Base-by-base conservation (phyloP, 2,797 vertebrate genomes). In the Denticeps clupeoides region DNA sequence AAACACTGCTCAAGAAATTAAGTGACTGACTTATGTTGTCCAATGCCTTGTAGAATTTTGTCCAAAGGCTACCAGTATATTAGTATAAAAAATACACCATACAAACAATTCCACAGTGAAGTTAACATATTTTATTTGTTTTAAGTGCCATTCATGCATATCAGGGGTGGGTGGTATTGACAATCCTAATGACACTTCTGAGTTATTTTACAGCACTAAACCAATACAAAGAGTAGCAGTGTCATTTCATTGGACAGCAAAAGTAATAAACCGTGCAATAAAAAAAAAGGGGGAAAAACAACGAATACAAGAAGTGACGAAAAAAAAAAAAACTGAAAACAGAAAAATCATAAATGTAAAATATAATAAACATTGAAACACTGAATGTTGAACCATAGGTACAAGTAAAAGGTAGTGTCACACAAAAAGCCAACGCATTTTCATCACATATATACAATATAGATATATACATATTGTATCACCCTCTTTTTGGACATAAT, bases 111-210 rank as follows among this genome's bases (percentile, higher is more conserved):
- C 77, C 80, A 86, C 83, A 86, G 82, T 87, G 82, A 86, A 88
- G 84, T 88, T 89, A 89, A 83, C 83, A 83, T 89, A 85, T 85
- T 88, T 84, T 89, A 88, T 89, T 91, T 86, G 62, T 65, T 79
- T 85, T 90, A 88, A 92, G 88, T 90, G 89, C 89, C 89, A 88
- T 89, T 89, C 89, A 92, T 92, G 89, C 89, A 92, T 89, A 91
- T 89, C 84, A 78, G 82, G 60, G 69, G 76, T 65, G 64, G 84
- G 82, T 85, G 86, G 86, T 81, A 85, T 85, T 67, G 80, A 90
- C 87, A 82, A 85, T 80, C 85, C 84, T 89, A 89, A 89, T 88
- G 89, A 92, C 89, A 91, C 88, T 89, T 79, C 74, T 68, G 81
- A 84, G 75, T 89, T 89, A 85, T 86, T 87, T 88, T 89, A 90